Conservation (phyloP, 1,140 invertebrate genomes). For the Papilio dardanus region DNA sequence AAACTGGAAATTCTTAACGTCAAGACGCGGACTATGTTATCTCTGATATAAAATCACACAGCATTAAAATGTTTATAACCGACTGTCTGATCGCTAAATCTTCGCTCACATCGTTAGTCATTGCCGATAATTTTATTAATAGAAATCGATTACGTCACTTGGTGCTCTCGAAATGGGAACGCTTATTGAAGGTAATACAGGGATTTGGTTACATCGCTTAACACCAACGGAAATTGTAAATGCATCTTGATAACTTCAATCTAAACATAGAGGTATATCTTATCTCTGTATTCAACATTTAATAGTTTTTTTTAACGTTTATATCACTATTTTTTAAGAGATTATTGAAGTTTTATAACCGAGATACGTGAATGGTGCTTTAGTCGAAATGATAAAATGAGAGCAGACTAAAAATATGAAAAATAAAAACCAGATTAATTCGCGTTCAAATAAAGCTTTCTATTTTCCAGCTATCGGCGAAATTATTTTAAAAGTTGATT, state of each 20-base stretch:
- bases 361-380: no score
- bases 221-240: no score
- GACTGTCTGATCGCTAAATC: constrained; percentile 12
- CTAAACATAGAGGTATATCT: no score
- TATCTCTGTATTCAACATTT: no score
- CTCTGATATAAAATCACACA: constrained; percentile 5
- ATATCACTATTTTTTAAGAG: no score
- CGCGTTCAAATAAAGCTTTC: no score
- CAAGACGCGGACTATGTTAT: background rate
- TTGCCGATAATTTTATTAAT: constrained; percentile 26
- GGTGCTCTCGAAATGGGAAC: constrained; percentile 6
- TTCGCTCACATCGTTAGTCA: constrained; percentile 9
- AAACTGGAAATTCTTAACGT: background rate
- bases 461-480: background rate
- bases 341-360: no score
- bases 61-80: background rate
- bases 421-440: background rate
- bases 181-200: background rate
- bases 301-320: no score
- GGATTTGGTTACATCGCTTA: no score
- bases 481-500: background rate
- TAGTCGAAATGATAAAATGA: no score
- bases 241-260: no score
- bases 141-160: constrained; percentile 5
- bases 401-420: background rate